Evolutionary conservation across 1,140 invertebrate species (phyloP).

Genomic region (Myzus persicae): DNA sequence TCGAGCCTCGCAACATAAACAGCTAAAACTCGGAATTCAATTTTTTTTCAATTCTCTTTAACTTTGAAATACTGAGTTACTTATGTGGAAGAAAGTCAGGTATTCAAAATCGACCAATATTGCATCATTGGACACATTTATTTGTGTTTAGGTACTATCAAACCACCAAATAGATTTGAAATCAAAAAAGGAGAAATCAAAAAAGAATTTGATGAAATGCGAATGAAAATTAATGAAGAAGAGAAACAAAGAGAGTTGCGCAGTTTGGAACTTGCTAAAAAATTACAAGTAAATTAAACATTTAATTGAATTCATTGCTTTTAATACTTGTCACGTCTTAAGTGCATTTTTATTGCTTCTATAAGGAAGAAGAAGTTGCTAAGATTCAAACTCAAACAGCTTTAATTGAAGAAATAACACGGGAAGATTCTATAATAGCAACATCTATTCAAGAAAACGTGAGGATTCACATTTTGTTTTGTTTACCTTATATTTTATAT

Average conservation of each 20-base stretch:
- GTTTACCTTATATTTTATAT: background rate
- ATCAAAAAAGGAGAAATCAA: conserved; percentile 26
- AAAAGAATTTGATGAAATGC: conserved; percentile 43
- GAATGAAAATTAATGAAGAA: background rate
- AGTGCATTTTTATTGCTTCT: background rate
- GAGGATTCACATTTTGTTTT: background rate
- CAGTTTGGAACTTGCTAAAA: conserved; percentile 17
- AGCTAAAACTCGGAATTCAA: background rate
- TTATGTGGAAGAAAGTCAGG: background rate
- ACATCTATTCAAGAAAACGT: conserved; percentile 41
- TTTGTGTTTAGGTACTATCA: conserved; percentile 4
- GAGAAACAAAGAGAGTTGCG: background rate
- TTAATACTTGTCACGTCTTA: background rate
- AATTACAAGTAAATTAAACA: conserved; percentile 30
- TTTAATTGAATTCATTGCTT: background rate
- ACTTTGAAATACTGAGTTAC: background rate
- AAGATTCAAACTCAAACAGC: background rate
- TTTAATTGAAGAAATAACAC: background rate
- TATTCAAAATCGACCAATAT: background rate
- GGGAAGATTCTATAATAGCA: background rate
- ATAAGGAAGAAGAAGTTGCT: conserved; percentile 23
- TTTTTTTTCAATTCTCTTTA: background rate
- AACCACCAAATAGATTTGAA: background rate
- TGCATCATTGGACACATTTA: background rate
- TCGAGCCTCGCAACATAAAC: too few species aligned